Evolutionary conservation across 2,888 invertebrate species (phyloP), one percentile per base, ranked within the genome.

Genomic region (Gandaritis pyraliata): DNA sequence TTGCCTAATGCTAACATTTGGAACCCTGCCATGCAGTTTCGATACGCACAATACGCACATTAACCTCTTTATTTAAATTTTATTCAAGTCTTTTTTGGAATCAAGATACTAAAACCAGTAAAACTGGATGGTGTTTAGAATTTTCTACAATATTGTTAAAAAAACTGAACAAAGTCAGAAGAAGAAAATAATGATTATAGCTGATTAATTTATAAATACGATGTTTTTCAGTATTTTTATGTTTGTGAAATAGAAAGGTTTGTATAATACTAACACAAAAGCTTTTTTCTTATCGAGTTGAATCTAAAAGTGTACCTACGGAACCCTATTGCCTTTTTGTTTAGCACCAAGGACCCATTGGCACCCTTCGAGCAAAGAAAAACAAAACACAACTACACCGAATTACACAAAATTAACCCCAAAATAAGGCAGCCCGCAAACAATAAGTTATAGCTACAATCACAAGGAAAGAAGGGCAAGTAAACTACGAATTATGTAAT

Each of bases 401-500:
- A 38, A 12, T 15, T 12, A 8, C 38, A 36, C 16, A 50, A 38
- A 49, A 56, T 30, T 12, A 51, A 36, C 51, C 45, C 12, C 41
- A 16, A 56, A 54, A 54, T 29, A 29, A 46, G 15, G 29, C 13
- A 33, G 15, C 46, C 30, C 58, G 11, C 48, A 48, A 53, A 49
- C 53, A 59, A 49, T 54, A 59, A 59, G 41, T 49, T 49, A 49
- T 54, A 49, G 43, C 49, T 23, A 53, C 43, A 54, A 48, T 59
- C 48, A 64, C 61, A 47, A 65, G 61, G 52, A 62, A 61, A 64
- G 65, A 53, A 66, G 63, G 69, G 63, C 72, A 72, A 73, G 64
- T 49, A 49, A 73, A 45, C 76, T 72, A 74, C 66, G 74, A 74
- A 77, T 76, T 74, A 75, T 74, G 74, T 82, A 84, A 85, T 83